These are phyloP conservation scores for Prosapia bicincta DNA, from an alignment of 2,888 invertebrate species.

Conservation along the genomic window DNA sequence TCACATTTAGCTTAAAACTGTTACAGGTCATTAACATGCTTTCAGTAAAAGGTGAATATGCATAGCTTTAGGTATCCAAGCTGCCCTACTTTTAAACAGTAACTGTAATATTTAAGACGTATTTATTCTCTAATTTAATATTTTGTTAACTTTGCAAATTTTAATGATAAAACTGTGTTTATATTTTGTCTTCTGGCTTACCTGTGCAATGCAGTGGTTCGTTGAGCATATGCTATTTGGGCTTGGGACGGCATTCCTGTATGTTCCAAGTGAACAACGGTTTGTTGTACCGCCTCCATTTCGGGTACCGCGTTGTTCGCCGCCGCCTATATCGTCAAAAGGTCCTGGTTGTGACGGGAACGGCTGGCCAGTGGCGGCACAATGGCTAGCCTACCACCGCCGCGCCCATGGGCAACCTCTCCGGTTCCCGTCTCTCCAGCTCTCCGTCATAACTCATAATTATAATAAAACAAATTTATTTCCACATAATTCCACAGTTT, in stretches of 20 bases:
- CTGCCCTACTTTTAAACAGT: too few species aligned
- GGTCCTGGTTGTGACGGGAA: background rate
- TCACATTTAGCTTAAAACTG: too few species aligned
- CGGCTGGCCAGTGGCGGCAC: background rate
- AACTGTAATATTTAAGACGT: too few species aligned
- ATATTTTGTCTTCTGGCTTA: too few species aligned
- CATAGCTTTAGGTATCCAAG: too few species aligned
- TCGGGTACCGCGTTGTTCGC: background rate
- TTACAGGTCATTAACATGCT: too few species aligned
- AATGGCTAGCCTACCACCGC: slow-evolving; percentile 25
- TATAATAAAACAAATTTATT: background rate
- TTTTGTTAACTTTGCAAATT: too few species aligned
- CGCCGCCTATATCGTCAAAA: background rate
- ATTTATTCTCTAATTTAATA: too few species aligned
- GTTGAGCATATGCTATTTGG: slow-evolving; percentile 42
- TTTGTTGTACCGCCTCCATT: slow-evolving; percentile 26
- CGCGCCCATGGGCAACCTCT: slow-evolving; percentile 13
- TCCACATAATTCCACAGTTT: background rate
- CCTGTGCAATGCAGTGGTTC: slow-evolving; percentile 42
- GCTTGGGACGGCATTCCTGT: slow-evolving; percentile 43
- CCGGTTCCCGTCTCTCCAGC: slow-evolving; percentile 18
- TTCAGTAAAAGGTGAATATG: too few species aligned
- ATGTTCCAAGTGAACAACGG: slow-evolving; percentile 33
- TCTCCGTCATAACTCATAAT: background rate
- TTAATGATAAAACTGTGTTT: too few species aligned